phyloP scores from a whole-genome alignment of 2,888 invertebrate species.

The Epistrophe eligans region DNA sequence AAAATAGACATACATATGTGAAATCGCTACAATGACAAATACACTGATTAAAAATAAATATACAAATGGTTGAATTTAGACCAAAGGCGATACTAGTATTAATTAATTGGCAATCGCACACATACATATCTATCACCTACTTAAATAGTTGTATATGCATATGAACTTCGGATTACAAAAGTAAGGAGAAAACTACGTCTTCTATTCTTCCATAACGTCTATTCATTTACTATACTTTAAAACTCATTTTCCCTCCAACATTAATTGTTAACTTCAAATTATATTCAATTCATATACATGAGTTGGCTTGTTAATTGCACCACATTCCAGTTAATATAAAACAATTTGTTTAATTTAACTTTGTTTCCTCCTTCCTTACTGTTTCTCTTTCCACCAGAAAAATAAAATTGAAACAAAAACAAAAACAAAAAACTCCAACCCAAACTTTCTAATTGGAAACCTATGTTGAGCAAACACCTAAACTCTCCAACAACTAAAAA shows the following conservation, averaged over 20 bases:
- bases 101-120: too few species aligned
- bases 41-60: too few species aligned
- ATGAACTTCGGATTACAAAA: too few species aligned
- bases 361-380: neutral
- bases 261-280: neutral
- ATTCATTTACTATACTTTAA: neutral
- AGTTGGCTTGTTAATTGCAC: slow-evolving; percentile 43
- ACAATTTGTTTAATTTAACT: slow-evolving; percentile 37
- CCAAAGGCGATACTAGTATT: too few species aligned
- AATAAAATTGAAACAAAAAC: neutral
- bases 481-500: slow-evolving; percentile 35
- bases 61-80: too few species aligned
- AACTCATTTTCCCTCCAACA: neutral
- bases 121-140: too few species aligned
- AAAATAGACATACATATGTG: too few species aligned
- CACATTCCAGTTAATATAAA: slow-evolving; percentile 51
- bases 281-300: neutral
- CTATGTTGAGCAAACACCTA: slow-evolving; percentile 57
- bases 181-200: too few species aligned
- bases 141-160: too few species aligned
- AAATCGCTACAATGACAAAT: too few species aligned
- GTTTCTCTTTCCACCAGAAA: neutral
- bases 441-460: slow-evolving; percentile 71
- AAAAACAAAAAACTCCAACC: slow-evolving; percentile 3
- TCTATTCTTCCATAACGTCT: neutral